These are phyloP conservation scores for Lamellibrachia satsuma DNA, from an alignment of 2,888 invertebrate species.

Conservation along the genomic window DNA sequence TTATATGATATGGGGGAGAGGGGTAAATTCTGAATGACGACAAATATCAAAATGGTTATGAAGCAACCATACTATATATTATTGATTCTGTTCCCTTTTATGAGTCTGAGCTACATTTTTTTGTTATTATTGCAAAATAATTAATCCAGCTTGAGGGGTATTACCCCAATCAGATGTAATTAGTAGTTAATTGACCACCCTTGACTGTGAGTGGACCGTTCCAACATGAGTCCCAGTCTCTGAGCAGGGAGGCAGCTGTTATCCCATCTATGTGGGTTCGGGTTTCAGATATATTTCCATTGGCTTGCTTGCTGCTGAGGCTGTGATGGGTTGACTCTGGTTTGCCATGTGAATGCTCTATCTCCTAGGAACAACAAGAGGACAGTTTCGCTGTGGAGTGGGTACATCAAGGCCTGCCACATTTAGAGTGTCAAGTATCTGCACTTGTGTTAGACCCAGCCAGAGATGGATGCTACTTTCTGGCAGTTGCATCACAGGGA, in stretches of 20 bases:
- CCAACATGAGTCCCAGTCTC: neutral
- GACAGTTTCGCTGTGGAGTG: neutral
- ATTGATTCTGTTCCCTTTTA: neutral
- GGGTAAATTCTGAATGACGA: neutral
- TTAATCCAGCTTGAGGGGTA: neutral
- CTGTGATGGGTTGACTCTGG: constrained; percentile 17
- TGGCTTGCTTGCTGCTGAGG: neutral
- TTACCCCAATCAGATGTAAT: neutral
- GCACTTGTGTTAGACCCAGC: neutral
- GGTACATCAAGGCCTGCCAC: neutral
- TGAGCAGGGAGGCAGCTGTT: neutral
- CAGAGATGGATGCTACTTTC: neutral
- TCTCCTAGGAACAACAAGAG: neutral
- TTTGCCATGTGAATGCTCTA: neutral
- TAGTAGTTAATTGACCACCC: neutral
- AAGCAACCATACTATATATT: neutral
- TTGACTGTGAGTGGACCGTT: neutral
- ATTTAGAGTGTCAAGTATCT: neutral
- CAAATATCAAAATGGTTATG: neutral
- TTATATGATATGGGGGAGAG: neutral
- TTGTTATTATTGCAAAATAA: neutral
- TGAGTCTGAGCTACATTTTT: neutral
- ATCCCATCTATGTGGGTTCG: neutral
- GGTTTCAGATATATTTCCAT: constrained; percentile 11
- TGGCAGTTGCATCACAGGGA: neutral